Evolutionary conservation across 2,888 invertebrate species (phyloP).

Genomic region (Eledona agricola): DNA sequence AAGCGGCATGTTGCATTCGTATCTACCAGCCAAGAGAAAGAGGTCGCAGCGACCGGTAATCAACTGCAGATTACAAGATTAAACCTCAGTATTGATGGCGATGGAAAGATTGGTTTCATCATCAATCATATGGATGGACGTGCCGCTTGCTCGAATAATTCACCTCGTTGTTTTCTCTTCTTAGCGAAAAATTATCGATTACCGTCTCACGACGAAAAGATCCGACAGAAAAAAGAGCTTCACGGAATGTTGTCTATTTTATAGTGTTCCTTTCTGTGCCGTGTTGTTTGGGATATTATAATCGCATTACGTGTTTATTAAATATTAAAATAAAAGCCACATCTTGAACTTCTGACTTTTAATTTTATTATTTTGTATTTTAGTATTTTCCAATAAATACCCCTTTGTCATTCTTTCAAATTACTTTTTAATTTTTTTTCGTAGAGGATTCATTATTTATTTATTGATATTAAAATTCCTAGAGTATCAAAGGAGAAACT

Average conservation of each 20-base stretch:
- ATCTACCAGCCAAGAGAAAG: conserved; percentile 24
- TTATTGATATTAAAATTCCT: conserved; percentile 11
- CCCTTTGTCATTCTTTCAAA: too few species aligned
- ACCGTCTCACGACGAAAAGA: neutral
- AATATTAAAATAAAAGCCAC: too few species aligned
- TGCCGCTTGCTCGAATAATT: conserved; percentile 15
- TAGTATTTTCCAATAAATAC: too few species aligned
- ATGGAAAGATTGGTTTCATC: conserved; percentile 28
- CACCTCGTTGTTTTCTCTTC: conserved; percentile 2
- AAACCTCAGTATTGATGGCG: conserved; percentile 30
- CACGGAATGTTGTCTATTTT: neutral
- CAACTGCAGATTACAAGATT: conserved; percentile 33
- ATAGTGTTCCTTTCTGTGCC: conserved; percentile 1
- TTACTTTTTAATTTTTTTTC: too few species aligned
- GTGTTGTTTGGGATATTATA: too few species aligned
- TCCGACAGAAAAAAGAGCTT: conserved; percentile 1
- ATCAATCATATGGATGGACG: conserved; percentile 28
- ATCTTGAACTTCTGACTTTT: too few species aligned
- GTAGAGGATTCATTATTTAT: too few species aligned
- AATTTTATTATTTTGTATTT: too few species aligned
- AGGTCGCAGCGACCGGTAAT: conserved; percentile 24
- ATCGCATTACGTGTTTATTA: too few species aligned
- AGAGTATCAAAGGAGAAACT: too few species aligned
- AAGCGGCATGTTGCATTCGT: conserved; percentile 13
- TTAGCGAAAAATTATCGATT: conserved; percentile 3